Conservation (phyloP, 2,888 invertebrate species). For the Leptogaster cylindrica region DNA sequence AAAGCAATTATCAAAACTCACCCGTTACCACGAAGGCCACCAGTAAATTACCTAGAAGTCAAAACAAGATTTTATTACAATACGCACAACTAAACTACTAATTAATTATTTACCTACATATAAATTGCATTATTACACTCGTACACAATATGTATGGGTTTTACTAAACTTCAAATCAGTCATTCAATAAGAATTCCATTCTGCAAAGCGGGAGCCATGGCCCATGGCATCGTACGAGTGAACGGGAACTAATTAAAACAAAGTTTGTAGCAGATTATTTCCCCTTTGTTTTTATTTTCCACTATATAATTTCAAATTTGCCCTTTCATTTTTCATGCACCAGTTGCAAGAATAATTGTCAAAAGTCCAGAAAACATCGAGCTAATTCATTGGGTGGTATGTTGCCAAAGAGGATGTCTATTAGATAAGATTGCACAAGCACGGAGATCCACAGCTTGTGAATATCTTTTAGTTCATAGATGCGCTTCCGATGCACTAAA, state of each 20-base stretch:
- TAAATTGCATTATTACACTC: too few species aligned
- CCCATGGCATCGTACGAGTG: background rate
- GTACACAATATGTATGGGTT: too few species aligned
- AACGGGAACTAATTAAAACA: constrained; percentile 30
- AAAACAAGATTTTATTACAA: constrained; percentile 17
- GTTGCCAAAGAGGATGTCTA: constrained; percentile 42
- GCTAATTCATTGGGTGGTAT: constrained; percentile 33
- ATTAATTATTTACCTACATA: too few species aligned
- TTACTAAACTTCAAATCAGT: too few species aligned
- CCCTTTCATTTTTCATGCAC: constrained; percentile 38
- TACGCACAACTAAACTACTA: too few species aligned
- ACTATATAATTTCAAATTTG: too few species aligned
- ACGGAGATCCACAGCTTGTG: background rate
- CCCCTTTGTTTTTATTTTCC: constrained; percentile 23
- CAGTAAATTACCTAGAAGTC: constrained; percentile 17
- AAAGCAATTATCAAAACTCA: too few species aligned
- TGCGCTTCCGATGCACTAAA: constrained; percentile 8
- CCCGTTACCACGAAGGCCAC: background rate
- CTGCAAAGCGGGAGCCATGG: constrained; percentile 7
- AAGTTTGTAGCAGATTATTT: constrained; percentile 34
- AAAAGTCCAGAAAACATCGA: constrained; percentile 33
- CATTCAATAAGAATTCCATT: too few species aligned
- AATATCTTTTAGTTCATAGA: background rate
- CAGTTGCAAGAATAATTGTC: constrained; percentile 38
- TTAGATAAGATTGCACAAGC: constrained; percentile 39